These are phyloP conservation scores for Coilia nasus DNA, from an alignment of 2,797 vertebrate genomes.

Conservation along the genomic window DNA sequence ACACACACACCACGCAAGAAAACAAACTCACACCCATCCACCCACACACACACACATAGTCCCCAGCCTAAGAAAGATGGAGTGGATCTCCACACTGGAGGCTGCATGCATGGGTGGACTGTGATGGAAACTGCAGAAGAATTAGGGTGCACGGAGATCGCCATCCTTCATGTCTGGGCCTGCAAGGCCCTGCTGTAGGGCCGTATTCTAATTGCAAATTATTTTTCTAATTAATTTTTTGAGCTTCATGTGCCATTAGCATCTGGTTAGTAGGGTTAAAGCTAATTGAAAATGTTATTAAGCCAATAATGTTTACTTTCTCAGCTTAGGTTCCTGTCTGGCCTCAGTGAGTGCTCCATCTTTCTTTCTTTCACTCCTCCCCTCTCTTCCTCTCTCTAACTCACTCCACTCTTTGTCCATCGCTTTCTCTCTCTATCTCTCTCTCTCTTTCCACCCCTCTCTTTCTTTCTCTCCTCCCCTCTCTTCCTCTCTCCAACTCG, in stretches of 20 bases:
- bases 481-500: not conserved
- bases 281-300: slow-evolving; percentile 75
- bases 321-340: slow-evolving; percentile 61
- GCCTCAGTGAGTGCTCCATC: slow-evolving; percentile 41
- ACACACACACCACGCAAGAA: not conserved
- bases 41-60: not conserved
- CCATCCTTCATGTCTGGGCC: slow-evolving; percentile 57
- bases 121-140: slow-evolving; percentile 45
- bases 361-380: not conserved
- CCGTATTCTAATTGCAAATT: slow-evolving; percentile 65
- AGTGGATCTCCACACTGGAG: not conserved
- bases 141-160: slow-evolving; percentile 53
- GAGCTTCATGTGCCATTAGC: slow-evolving; percentile 66
- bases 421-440: not conserved
- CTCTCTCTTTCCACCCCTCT: slow-evolving; percentile 25
- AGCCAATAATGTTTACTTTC: slow-evolving; percentile 73
- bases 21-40: not conserved
- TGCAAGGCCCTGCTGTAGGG: slow-evolving; percentile 57
- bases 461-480: not conserved
- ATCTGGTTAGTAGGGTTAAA: slow-evolving; percentile 63
- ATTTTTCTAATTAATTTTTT: slow-evolving; percentile 70
- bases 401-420: slow-evolving; percentile 9
- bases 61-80: slow-evolving; percentile 11
- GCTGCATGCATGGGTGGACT: not conserved
- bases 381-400: slow-evolving; percentile 8